Evolutionary conservation across 2,797 vertebrate genomes (phyloP).

Genomic region (Gymnoscopelus microlampas): DNA sequence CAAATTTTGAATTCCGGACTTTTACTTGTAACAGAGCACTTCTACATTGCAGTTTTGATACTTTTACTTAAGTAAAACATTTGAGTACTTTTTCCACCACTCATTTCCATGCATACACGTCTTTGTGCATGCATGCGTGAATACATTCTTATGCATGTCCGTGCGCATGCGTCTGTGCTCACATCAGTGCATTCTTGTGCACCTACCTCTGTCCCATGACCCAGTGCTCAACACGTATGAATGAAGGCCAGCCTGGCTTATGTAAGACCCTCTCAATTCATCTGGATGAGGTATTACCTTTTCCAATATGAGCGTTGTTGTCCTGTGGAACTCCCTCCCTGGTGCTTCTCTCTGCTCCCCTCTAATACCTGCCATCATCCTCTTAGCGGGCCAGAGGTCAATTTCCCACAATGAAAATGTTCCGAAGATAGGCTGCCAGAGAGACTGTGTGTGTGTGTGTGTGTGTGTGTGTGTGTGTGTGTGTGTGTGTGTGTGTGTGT

Average conservation of each 20-base stretch:
- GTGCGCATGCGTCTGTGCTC: constrained; percentile 3
- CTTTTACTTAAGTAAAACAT: too few species aligned
- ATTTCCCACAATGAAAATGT: constrained; percentile 58
- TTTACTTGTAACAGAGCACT: too few species aligned
- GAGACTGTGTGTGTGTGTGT: constrained; percentile 14
- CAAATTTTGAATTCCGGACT: too few species aligned
- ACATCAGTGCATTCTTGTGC: not conserved
- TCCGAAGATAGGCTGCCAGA: constrained; percentile 17
- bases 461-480: constrained; percentile 3
- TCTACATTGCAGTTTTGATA: too few species aligned
- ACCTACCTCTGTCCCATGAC: constrained; percentile 9
- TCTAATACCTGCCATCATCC: constrained; percentile 65
- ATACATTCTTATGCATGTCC: not conserved
- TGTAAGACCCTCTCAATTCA: constrained; percentile 54
- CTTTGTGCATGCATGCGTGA: too few species aligned
- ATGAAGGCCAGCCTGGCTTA: constrained; percentile 36
- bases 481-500: constrained; percentile 8
- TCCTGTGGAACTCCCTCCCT: constrained; percentile 36
- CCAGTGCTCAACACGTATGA: constrained; percentile 10
- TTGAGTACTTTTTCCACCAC: too few species aligned
- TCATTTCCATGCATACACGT: too few species aligned
- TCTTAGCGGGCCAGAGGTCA: constrained; percentile 60
- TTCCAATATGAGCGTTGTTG: constrained; percentile 56
- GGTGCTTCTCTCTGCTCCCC: constrained; percentile 46
- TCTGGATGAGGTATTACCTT: constrained; percentile 49